Evolutionary conservation across 1,140 invertebrate genomes (phyloP).

Genomic region (Danaus plexippus): DNA sequence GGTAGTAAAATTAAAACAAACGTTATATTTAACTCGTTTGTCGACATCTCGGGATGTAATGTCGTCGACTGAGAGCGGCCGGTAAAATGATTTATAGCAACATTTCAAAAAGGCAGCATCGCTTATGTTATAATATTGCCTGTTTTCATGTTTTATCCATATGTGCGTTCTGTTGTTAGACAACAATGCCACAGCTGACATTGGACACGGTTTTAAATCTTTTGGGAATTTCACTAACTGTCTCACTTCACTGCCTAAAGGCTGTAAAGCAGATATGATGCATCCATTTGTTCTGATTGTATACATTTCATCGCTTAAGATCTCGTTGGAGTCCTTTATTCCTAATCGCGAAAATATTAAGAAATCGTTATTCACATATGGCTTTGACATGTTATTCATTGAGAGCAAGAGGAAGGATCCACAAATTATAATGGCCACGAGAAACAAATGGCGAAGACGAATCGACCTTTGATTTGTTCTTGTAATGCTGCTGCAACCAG

Average conservation of each 20-base stretch:
- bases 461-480: slow-evolving; percentile 1
- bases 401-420: slow-evolving; percentile 20
- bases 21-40: slow-evolving; percentile 46
- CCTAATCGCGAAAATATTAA: slow-evolving; percentile 2
- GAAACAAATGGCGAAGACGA: slow-evolving; percentile 22
- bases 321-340: slow-evolving; percentile 1
- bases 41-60: slow-evolving; percentile 40
- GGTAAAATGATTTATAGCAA: slow-evolving; percentile 74
- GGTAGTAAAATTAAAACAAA: slow-evolving; percentile 52
- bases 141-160: slow-evolving; percentile 48
- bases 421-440: slow-evolving; percentile 18
- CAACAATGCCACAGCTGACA: slow-evolving; percentile 61
- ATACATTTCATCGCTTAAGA: slow-evolving; percentile 34
- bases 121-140: slow-evolving; percentile 59
- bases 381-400: slow-evolving; percentile 16
- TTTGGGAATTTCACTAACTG: slow-evolving; percentile 31
- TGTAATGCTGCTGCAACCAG: slow-evolving; percentile 1
- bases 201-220: slow-evolving; percentile 32
- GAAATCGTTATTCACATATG: slow-evolving; percentile 12
- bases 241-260: slow-evolving; percentile 72
- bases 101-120: slow-evolving; percentile 66
- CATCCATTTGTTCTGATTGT: slow-evolving; percentile 82
- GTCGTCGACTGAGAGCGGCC: slow-evolving; percentile 58
- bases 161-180: slow-evolving; percentile 75
- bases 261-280: slow-evolving; percentile 81